Conservation (phyloP, 2,113 vertebrate genomes). For the Bombycilla garrulus region DNA sequence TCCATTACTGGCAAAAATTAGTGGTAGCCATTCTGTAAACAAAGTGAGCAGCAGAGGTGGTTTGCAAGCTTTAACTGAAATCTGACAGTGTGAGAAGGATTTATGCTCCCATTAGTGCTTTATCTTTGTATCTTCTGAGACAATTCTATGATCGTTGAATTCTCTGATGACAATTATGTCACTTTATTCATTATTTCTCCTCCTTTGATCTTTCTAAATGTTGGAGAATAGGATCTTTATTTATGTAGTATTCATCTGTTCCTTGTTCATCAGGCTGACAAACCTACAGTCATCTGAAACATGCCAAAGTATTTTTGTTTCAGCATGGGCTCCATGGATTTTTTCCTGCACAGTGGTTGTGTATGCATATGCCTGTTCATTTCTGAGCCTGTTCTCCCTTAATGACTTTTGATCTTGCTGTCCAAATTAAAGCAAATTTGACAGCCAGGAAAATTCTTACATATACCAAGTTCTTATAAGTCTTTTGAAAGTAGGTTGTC, state of each 20-base stretch:
- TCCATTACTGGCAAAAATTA: not conserved
- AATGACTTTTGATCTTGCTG: constrained; percentile 53
- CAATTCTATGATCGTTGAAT: constrained; percentile 5
- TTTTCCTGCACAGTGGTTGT: not conserved
- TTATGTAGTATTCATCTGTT: constrained; percentile 32
- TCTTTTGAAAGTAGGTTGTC: constrained; percentile 39
- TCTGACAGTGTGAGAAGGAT: not conserved
- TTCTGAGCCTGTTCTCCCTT: not conserved
- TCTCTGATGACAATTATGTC: constrained; percentile 15
- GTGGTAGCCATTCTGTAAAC: not conserved
- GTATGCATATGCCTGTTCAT: not conserved
- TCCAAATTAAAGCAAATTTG: constrained; percentile 46
- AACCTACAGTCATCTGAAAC: not conserved
- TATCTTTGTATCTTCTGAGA: not conserved
- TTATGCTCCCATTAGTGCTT: not conserved
- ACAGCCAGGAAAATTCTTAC: constrained; percentile 45
- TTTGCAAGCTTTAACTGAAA: not conserved
- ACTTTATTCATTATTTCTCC: not conserved
- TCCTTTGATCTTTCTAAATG: constrained; percentile 32
- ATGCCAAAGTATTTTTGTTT: not conserved
- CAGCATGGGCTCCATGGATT: not conserved
- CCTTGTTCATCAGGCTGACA: not conserved
- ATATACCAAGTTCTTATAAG: constrained; percentile 1
- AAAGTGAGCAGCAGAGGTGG: not conserved
- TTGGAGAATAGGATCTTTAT: constrained; percentile 19